These are phyloP conservation scores for Oryzaephilus surinamensis DNA, from an alignment of 1,140 invertebrate species.

Conservation along the genomic window DNA sequence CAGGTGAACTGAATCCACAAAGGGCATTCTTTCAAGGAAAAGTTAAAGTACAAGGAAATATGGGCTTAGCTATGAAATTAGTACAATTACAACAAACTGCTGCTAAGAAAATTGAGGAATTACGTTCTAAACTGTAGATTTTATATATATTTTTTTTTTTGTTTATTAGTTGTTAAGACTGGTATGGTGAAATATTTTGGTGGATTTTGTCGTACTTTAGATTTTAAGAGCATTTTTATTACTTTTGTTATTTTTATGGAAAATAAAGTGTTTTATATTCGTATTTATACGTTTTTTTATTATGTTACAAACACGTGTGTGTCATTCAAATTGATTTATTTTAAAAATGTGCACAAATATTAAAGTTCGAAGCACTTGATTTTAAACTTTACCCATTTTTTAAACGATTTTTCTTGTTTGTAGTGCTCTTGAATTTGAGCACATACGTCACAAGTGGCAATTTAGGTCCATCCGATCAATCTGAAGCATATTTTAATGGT, in stretches of 20 bases:
- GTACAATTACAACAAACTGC: constrained; percentile 71
- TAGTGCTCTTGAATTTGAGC: constrained; percentile 21
- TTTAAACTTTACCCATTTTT: too few relatives aligned
- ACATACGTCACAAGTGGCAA: too few relatives aligned
- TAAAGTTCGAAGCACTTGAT: too few relatives aligned
- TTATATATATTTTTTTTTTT: constrained; percentile 5
- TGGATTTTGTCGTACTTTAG: too few relatives aligned
- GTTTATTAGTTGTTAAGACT: neutral
- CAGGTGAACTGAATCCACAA: constrained; percentile 85
- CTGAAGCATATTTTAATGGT: constrained; percentile 73
- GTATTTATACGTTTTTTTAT: too few relatives aligned
- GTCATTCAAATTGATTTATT: too few relatives aligned
- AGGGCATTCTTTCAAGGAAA: constrained; percentile 98
- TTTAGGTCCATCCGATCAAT: constrained; percentile 41
- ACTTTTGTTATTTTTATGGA: too few relatives aligned
- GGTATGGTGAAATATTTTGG: neutral
- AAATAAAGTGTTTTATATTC: too few relatives aligned
- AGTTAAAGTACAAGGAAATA: constrained; percentile 91
- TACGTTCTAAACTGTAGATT: constrained; percentile 61
- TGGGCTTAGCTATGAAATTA: constrained; percentile 91
- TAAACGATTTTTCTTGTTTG: too few relatives aligned
- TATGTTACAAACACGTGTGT: too few relatives aligned
- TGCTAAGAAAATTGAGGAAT: constrained; percentile 56
- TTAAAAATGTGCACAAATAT: too few relatives aligned
- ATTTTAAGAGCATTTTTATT: too few relatives aligned